These are phyloP conservation scores for Hypomecis punctinalis DNA, from an alignment of 2,888 invertebrate species.

Conservation along the genomic window DNA sequence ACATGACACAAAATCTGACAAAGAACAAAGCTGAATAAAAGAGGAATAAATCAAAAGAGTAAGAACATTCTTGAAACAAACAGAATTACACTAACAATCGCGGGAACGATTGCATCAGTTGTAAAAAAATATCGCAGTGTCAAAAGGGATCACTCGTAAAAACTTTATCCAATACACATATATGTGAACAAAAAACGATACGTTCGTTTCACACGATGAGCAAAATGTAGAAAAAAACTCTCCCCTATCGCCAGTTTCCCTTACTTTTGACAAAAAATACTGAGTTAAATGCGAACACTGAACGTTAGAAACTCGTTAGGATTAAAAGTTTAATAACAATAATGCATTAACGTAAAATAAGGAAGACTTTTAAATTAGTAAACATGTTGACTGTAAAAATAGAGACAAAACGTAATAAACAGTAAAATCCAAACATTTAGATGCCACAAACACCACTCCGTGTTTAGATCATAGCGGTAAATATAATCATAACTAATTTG, in stretches of 20 bases:
- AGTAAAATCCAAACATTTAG: conserved; percentile 11
- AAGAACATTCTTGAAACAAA: conserved; percentile 35
- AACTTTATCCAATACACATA: conserved; percentile 49
- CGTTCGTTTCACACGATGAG: conserved; percentile 46
- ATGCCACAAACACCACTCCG: background rate
- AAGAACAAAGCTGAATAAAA: background rate
- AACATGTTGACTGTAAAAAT: background rate
- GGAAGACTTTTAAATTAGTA: background rate
- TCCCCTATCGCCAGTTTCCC: conserved; percentile 44
- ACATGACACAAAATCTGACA: too few relatives aligned
- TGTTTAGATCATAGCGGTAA: conserved; percentile 41
- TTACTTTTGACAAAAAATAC: conserved; percentile 43
- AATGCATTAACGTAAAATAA: too few relatives aligned
- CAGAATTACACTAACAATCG: conserved; percentile 47
- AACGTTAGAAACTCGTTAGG: conserved; percentile 50
- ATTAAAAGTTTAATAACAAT: too few relatives aligned
- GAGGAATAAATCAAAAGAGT: conserved; percentile 16
- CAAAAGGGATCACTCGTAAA: conserved; percentile 56
- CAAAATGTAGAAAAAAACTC: conserved; percentile 53
- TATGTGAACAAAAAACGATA: conserved; percentile 50
- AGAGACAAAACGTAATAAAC: conserved; percentile 29
- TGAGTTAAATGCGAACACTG: conserved; percentile 18
- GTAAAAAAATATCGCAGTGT: conserved; percentile 52
- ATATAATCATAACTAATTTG: conserved; percentile 27
- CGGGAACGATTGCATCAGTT: conserved; percentile 42